Conservation (phyloP, 2,797 vertebrate genomes). For the Siniperca undulata region DNA sequence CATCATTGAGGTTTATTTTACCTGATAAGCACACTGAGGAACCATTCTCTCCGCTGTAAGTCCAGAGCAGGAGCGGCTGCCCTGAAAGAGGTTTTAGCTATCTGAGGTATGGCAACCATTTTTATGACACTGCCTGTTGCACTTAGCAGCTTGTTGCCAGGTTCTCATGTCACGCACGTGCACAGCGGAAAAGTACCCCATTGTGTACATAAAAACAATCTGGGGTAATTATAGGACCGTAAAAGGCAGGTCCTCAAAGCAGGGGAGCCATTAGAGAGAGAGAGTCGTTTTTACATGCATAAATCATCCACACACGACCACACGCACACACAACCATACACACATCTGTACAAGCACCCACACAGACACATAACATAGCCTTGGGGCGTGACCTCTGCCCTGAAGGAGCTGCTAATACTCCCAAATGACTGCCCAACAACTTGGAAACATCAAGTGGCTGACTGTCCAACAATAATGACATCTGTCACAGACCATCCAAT, state of each 20-base stretch:
- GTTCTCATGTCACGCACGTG: conserved; percentile 55
- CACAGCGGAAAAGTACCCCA: conserved; percentile 48
- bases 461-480: conserved; percentile 82
- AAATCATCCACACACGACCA: conserved; percentile 65
- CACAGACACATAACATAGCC: conserved; percentile 57
- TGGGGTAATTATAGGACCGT: conserved; percentile 72
- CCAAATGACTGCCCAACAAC: conserved; percentile 83
- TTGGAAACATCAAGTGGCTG: conserved; percentile 81
- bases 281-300: conserved; percentile 52
- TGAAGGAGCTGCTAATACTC: conserved; percentile 83
- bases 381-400: conserved; percentile 78
- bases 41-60: conserved; percentile 62
- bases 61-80: conserved; percentile 39
- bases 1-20: conserved; percentile 78
- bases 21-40: conserved; percentile 77
- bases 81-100: conserved; percentile 51
- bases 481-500: conserved; percentile 82
- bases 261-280: conserved; percentile 53
- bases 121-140: conserved; percentile 72
- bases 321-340: conserved; percentile 20
- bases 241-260: conserved; percentile 67
- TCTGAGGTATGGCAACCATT: conserved; percentile 70
- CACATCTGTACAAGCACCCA: conserved; percentile 27
- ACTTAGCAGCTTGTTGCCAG: conserved; percentile 70
- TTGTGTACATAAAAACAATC: conserved; percentile 76